Percentiles rank a stretch among this genome's conserved stretches.
Evolutionary conservation across 2,888 invertebrate genomes (phyloP).

Genomic region (Perithous albicinctus): DNA sequence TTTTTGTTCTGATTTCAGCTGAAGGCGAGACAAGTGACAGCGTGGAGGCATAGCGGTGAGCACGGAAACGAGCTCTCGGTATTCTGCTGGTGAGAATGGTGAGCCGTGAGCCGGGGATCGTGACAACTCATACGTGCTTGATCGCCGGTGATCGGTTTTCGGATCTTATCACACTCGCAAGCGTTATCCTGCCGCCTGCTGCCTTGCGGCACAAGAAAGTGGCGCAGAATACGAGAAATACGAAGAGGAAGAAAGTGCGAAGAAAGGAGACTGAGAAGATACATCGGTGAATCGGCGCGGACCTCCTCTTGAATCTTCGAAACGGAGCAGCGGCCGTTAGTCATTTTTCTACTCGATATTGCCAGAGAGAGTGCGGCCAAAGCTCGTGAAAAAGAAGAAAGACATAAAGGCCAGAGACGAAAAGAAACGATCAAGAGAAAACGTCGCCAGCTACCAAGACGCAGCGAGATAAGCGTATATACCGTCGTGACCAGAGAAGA

Average conservation of each 20-base stretch:
- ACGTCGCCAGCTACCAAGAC: too few species aligned
- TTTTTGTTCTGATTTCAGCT: slow-evolving; percentile 86
- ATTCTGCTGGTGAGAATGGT: slow-evolving; percentile 91
- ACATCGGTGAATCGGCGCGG: not conserved
- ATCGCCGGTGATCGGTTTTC: slow-evolving; percentile 77
- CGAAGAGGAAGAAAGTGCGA: not conserved
- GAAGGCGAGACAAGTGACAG: slow-evolving; percentile 91
- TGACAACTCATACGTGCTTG: slow-evolving; percentile 54
- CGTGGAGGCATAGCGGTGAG: slow-evolving; percentile 90
- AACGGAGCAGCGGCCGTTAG: slow-evolving; percentile 15
- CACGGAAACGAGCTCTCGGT: slow-evolving; percentile 92
- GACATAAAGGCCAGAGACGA: not conserved
- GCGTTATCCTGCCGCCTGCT: not conserved
- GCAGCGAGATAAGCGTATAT: not conserved
- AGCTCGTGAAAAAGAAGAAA: not conserved
- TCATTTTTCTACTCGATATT: slow-evolving; percentile 38
- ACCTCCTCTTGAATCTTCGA: not conserved
- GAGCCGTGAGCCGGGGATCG: slow-evolving; percentile 77
- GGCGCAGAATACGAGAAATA: slow-evolving; percentile 10
- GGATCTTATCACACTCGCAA: slow-evolving; percentile 52
- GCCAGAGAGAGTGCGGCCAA: not conserved
- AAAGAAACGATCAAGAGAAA: not conserved
- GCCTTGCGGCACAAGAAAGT: slow-evolving; percentile 6
- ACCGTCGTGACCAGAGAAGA: slow-evolving; percentile 3
- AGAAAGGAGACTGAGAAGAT: not conserved